phyloP scores from a whole-genome alignment of 1,140 invertebrate genomes.

The Drosophila azteca region DNA sequence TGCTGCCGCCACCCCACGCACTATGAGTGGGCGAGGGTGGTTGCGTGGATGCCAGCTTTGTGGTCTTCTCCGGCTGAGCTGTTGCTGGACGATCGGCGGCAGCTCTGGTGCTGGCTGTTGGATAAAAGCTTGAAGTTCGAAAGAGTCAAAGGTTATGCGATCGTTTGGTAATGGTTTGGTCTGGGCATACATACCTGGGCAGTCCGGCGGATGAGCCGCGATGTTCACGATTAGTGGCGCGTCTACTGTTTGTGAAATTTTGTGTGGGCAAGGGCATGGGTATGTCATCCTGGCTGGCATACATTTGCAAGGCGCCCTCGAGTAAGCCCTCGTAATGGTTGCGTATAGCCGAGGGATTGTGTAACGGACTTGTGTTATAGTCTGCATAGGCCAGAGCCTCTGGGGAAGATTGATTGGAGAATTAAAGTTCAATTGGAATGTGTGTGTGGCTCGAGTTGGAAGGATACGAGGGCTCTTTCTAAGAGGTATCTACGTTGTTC shows the following conservation, averaged over 20 bases:
- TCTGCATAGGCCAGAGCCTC: slow-evolving; percentile 68
- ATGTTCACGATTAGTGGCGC: slow-evolving; percentile 74
- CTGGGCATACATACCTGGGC: slow-evolving; percentile 47
- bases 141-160: no score
- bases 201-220: slow-evolving; percentile 78
- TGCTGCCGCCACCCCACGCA: slow-evolving; percentile 77
- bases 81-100: slow-evolving; percentile 71
- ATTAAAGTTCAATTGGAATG: slow-evolving; percentile 55
- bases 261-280: slow-evolving; percentile 74
- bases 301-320: slow-evolving; percentile 83
- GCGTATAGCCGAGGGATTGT: slow-evolving; percentile 79
- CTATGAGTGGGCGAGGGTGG: slow-evolving; percentile 76
- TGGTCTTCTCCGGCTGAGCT: slow-evolving; percentile 77
- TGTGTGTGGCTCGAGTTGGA: slow-evolving; percentile 32
- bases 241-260: slow-evolving; percentile 74
- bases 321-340: slow-evolving; percentile 81
- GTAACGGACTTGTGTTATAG: slow-evolving; percentile 76
- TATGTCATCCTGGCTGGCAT: slow-evolving; percentile 79
- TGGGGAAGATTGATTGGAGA: slow-evolving; percentile 74
- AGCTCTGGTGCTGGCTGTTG: slow-evolving; percentile 38
- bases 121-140: slow-evolving; percentile 33
- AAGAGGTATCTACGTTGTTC: slow-evolving; percentile 44
- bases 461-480: no score
- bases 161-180: no score
- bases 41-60: slow-evolving; percentile 74